Evolutionary conservation across 2,113 vertebrate genomes (phyloP), one percentile per base, ranked within the genome.

Genomic region (Platanista minor): DNA sequence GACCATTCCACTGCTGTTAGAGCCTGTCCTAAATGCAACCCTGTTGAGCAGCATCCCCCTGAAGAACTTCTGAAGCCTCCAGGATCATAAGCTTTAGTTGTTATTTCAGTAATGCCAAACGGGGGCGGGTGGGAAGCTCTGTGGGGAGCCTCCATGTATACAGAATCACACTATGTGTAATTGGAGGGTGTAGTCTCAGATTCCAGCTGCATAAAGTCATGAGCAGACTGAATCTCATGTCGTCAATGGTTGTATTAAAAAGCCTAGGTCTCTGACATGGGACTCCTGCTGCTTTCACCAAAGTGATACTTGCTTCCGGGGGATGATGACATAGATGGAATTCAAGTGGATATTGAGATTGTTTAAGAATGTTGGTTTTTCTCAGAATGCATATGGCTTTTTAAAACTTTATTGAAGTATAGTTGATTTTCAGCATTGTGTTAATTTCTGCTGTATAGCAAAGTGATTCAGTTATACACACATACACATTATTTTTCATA

Each of bases 201-300:
- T 97, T 98, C 86, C 96, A 95, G 66, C 75, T 88, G 87, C 12
- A 0, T 75, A 92, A 97, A 1, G 49, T 96, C 97, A 98, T 71
- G 72, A 0, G 0, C 61, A 80, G 36, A 71, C 87, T 80, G 86
- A 9, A 74, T 46, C 33, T 57, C 2, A 0, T 31, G 52, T 31
- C 1, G 0, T 12, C 92, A 61, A 83, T 59, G 72, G 41, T 81
- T 94, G 69, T 89, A 23, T 33, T 98, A 43, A 95, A 92, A 17
- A 57, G 52, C 21, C 25, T 52, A 54, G 2, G 21, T 29, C 12
- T 85, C 18, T 62, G 90, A 29, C 41, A n/a, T 36, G 71, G 17
- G 23, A 36, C 36, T 69, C 46, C n/a, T 77, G 8, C 52, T 67
- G 75, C 86, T 94, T 93, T 77, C 72, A 78, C 4, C 36, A 59